Conservation (phyloP, 2,113 vertebrate species). For the Colinus virginianus region DNA sequence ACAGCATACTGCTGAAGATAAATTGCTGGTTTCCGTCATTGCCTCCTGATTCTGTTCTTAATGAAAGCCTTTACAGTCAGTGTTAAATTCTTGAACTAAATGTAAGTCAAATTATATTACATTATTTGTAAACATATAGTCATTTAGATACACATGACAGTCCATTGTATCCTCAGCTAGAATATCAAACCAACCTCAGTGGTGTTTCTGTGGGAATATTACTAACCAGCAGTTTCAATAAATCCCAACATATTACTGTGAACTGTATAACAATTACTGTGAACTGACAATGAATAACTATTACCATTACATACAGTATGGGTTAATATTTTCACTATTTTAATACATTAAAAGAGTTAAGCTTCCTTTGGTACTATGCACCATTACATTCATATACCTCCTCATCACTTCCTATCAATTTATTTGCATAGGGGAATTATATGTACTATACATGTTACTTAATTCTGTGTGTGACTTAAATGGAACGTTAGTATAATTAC, state of each 20-base stretch:
- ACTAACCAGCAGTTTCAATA: not conserved
- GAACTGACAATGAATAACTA: not conserved
- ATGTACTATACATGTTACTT: too few relatives aligned
- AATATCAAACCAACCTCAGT: not conserved
- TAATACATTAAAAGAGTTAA: not conserved
- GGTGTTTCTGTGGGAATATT: not conserved
- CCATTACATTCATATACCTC: not conserved
- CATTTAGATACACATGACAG: not conserved
- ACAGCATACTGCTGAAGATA: not conserved
- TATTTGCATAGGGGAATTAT: too few relatives aligned
- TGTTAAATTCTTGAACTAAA: not conserved
- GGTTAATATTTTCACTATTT: not conserved
- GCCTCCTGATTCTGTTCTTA: not conserved
- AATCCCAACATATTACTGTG: not conserved
- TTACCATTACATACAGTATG: fast-evolving
- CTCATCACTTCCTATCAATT: too few relatives aligned
- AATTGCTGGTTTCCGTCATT: not conserved
- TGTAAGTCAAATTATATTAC: not conserved
- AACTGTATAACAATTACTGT: not conserved
- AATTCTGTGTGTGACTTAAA: not conserved
- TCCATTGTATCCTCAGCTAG: not conserved
- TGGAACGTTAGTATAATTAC: not conserved
- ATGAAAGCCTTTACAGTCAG: not conserved
- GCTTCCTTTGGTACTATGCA: not conserved
- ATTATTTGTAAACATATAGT: not conserved